Base-by-base conservation (phyloP, 2,113 vertebrate species). In the Entomyzon cyanotis region DNA sequence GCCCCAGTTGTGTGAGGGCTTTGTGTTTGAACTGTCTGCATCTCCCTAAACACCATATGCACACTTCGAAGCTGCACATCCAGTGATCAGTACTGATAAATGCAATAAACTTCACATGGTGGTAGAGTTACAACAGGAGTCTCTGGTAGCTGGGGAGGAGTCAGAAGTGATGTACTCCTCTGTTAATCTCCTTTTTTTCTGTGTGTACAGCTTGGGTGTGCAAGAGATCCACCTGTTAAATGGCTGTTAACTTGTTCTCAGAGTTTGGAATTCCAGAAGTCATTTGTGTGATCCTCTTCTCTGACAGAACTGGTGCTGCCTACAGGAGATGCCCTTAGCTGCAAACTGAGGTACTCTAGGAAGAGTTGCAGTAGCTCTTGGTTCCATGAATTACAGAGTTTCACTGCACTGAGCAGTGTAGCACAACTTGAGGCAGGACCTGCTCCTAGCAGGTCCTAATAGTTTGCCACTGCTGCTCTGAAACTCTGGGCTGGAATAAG, bases 161-260 rank as follows among this genome's bases (percentile, higher is more conserved):
- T 69, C 81, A 75, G 62, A 42, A 56, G n/a, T 39, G 31, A 79
- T 56, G 30, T 58, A 33, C 70, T 93, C 28, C 69, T 39, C 86
- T 74, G 87, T 65, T 77, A 52, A 89, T 73, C 71, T 89, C 60
- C n/a, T 7, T 70, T 79, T 74, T 49, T 68, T 47, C 6, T 74
- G 31, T 81, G 44, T 87, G 74, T 35, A 42, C 9, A 30, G 70
- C 80, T 68, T 41, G 67, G 27, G 53, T 70, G 79, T 91, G 47
- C 76, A 82, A 78, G 35, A 74, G 47, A 89, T 77, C 33, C 47
- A 14, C 25, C 76, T 91, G 31, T 69, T 90, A 63, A 58, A 86
- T 50, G 81, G 44, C 33, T 90, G 49, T 89, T 90, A 91, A 87
- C 68, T 47, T 94, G 21, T 90, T 91, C 60, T 76, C 60, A 84